These are phyloP conservation scores for Chamaetylas fuelleborni DNA, from an alignment of 2,113 vertebrate genomes.

Conservation along the genomic window DNA sequence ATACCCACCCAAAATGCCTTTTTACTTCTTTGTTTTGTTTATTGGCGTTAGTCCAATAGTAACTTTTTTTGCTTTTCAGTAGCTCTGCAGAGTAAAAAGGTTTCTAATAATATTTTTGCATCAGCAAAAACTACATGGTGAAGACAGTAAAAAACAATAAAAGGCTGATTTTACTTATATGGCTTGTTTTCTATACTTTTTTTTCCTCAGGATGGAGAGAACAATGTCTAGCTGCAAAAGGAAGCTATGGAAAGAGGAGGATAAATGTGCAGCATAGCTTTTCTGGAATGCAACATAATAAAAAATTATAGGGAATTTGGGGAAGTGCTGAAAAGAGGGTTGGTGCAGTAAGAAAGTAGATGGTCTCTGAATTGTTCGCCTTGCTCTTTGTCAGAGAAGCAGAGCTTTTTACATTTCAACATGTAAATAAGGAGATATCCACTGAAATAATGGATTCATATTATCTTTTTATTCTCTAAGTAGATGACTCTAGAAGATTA, in stretches of 20 bases:
- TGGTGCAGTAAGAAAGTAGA: not conserved
- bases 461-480: not conserved
- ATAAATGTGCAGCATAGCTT: not conserved
- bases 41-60: not conserved
- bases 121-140: not conserved
- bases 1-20: not conserved
- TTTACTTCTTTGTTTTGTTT: constrained; percentile 31
- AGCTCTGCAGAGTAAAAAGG: not conserved
- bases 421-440: not conserved
- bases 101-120: not conserved
- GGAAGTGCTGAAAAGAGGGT: not conserved
- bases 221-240: not conserved
- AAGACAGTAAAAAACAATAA: not conserved
- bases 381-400: not conserved
- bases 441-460: not conserved
- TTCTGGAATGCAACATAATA: not conserved
- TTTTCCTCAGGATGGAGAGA: not conserved
- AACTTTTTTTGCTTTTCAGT: not conserved
- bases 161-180: not conserved
- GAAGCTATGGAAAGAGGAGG: not conserved
- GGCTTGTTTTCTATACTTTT: not conserved
- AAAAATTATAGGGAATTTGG: not conserved
- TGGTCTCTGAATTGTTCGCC: not conserved
- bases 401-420: not conserved
- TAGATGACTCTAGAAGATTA: not conserved